Conservation (phyloP, 2,113 vertebrate genomes). For the Anhinga rufa region DNA sequence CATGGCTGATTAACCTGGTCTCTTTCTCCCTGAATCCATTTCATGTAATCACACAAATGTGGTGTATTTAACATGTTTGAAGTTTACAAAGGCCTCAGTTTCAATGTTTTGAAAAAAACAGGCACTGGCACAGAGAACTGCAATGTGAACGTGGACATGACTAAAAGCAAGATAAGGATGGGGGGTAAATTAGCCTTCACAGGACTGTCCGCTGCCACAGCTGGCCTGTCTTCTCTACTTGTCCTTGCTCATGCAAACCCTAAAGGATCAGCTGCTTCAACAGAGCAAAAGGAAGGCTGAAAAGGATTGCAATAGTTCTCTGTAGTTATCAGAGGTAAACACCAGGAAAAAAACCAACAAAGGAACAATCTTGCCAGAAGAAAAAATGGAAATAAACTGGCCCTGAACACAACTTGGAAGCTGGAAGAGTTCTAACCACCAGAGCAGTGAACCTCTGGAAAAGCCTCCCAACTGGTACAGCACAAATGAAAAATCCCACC, state of each 20-base stretch:
- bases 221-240: not conserved
- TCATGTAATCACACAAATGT: not conserved
- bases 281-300: not conserved
- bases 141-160: not conserved
- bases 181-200: not conserved
- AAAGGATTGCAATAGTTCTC: not conserved
- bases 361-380: not conserved
- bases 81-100: not conserved
- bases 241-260: not conserved
- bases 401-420: not conserved
- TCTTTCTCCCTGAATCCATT: not conserved
- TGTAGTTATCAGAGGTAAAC: not conserved
- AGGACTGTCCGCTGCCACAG: not conserved
- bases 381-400: not conserved
- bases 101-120: not conserved
- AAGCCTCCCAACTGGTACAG: not conserved
- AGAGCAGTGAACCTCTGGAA: not conserved
- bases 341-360: accelerated
- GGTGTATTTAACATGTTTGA: not conserved
- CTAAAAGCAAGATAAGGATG: not conserved
- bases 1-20: not conserved
- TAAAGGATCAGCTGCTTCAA: not conserved
- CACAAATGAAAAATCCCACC: not conserved
- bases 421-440: not conserved
- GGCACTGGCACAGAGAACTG: not conserved